These are phyloP conservation scores for Hermatobates lingyangjiaoensis DNA, from an alignment of 1,140 invertebrate species.

Conservation along the genomic window DNA sequence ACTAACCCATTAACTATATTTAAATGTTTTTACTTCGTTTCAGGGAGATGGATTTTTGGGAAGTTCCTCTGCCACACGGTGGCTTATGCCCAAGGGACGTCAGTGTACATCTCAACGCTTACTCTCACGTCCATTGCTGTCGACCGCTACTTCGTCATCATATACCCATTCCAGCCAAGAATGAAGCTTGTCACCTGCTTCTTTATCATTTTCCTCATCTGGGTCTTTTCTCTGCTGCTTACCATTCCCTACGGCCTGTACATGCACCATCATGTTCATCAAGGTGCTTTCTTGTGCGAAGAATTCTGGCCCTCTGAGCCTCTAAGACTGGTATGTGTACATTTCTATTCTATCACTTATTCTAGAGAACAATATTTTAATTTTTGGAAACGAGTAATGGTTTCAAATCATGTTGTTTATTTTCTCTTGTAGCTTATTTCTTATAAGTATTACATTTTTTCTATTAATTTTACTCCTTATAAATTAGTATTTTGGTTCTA, in stretches of 20 bases:
- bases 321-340: slow-evolving; percentile 30
- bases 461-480: too few species aligned
- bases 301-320: slow-evolving; percentile 75
- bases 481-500: too few species aligned
- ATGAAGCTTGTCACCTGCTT: slow-evolving; percentile 74
- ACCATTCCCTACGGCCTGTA: slow-evolving; percentile 87
- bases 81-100: slow-evolving; percentile 77
- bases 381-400: too few species aligned
- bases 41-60: slow-evolving; percentile 70
- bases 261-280: slow-evolving; percentile 30
- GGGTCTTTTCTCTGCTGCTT: slow-evolving; percentile 68
- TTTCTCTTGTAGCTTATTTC: too few species aligned
- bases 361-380: too few species aligned
- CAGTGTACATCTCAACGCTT: slow-evolving; percentile 89
- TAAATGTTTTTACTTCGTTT: slow-evolving; percentile 9
- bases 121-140: slow-evolving; percentile 92
- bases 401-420: too few species aligned
- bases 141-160: slow-evolving; percentile 90
- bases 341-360: not conserved
- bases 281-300: slow-evolving; percentile 49
- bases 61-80: slow-evolving; percentile 72
- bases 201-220: slow-evolving; percentile 69
- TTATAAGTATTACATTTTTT: too few species aligned
- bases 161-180: slow-evolving; percentile 80
- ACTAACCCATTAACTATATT: too few species aligned